Evolutionary conservation across 2,888 invertebrate species (phyloP), one percentile per base, ranked within the genome.

Genomic region (Leptopilina myrica): DNA sequence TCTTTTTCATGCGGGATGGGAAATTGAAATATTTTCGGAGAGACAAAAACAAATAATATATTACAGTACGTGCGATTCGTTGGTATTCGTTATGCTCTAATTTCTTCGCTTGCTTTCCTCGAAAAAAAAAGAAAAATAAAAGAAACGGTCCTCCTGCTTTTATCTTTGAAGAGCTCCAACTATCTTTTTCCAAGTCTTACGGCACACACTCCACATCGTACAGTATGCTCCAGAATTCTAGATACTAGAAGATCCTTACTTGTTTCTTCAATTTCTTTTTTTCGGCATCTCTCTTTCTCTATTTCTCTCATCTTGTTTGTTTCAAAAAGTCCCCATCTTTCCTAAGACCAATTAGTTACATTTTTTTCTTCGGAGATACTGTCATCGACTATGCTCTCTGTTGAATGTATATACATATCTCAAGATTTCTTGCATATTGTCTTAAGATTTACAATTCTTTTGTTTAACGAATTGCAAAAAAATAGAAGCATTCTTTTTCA

Each of bases 321-420:
- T 85, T 78, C 85, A 87, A 89, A 62, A 88, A 87, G 87, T 87
- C 87, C 9, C 85, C 87, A 87, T 89, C 88, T 87, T 87, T 85
- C 88, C 86, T 86, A 86, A 86, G 88, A 89, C 90, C 91, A 91
- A 91, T 91, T 91, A 91, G 91, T 90, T 90, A 85, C 87, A 89
- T 89, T 90, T 90, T 90, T 89, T 90, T 89, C 88, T 87, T 87
- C 85, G 84, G 86, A 83, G 83, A 86, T 79, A 83, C 79, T 84
- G 82, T 84, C 86, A 86, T 88, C 86, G 84, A 81, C 83, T 79
- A 87, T 88, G 86, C 86, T 82, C 85, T 88, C 87, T 86, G 86
- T 84, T 7, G 6, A 12, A 20, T 20, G 20, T 77, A 5, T 77
- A 5, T 53, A 76, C 75, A 76, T 76, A 49, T 8, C 43, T 43